Conservation (phyloP, 2,113 vertebrate species). For the Phrynosoma platyrhinos region DNA sequence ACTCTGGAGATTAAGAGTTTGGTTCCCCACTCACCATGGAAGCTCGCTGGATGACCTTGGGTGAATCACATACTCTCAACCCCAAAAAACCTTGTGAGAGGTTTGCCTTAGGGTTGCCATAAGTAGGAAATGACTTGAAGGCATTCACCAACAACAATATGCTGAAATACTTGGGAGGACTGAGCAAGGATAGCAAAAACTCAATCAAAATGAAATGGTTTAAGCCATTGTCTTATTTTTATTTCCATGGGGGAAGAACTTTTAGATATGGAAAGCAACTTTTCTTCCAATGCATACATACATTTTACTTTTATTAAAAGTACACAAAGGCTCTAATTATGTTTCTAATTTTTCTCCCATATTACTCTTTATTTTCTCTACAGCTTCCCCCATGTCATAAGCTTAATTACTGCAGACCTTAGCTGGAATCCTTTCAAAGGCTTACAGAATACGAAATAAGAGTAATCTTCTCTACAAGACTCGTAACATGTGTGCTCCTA, state of each 20-base stretch:
- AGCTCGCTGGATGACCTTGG: too few species aligned
- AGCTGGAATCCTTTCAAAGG: conserved; percentile 36
- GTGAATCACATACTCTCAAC: too few species aligned
- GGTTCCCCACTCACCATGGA: too few species aligned
- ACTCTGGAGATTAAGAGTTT: too few species aligned
- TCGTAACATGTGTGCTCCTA: conserved; percentile 23
- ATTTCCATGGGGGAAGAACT: background rate
- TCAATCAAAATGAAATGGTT: background rate
- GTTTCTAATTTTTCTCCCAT: conserved; percentile 25
- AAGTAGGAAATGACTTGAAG: too few species aligned
- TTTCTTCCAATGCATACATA: conserved; percentile 5
- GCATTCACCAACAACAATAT: too few species aligned
- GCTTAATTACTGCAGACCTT: conserved; percentile 2
- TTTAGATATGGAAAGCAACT: conserved; percentile 6
- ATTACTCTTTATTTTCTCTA: conserved; percentile 4
- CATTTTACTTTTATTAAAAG: background rate
- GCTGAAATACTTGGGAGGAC: background rate
- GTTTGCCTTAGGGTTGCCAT: too few species aligned
- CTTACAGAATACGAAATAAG: conserved; percentile 15
- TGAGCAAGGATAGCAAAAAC: background rate
- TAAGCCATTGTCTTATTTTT: background rate
- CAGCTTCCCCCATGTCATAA: conserved; percentile 23
- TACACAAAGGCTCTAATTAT: background rate
- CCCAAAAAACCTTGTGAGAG: too few species aligned
- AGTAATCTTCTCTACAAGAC: conserved; percentile 23